Evolutionary conservation across 2,797 vertebrate species (phyloP), one percentile per base, ranked within the genome.

Genomic region (Salarias fasciatus): DNA sequence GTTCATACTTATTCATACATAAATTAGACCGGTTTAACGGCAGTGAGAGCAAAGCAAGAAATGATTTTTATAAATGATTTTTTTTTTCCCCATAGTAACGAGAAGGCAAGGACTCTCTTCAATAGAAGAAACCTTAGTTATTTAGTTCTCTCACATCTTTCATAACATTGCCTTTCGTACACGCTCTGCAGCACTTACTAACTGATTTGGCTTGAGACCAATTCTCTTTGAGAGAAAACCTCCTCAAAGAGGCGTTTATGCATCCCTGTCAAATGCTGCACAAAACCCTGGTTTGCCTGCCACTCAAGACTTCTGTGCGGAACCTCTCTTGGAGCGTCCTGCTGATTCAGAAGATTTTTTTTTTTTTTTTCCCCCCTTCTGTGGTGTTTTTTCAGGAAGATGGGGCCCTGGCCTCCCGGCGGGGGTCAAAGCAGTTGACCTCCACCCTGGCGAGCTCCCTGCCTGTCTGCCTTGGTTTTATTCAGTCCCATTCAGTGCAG

Each of bases 371-470:
- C n/a, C n/a, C n/a, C n/a, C n/a, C 9, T 30, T 44, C 36, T 11
- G 15, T 12, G 11, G 24, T 31, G 12, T 69, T 74, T 53, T 55
- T 54, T n/a, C 65, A 69, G 77, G 66, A 75, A 82, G 79, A 85
- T 37, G 50, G 64, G 79, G 72, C 43, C 49, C 10, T 6, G 55
- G 83, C 65, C 72, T 75, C 85, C 82, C 28, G 5, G 64, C 59
- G 69, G 60, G 71, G 75, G 82, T 84, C 85, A 82, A 69, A 72
- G 43, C 63, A 40, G 64, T 84, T 88, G 86, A 88, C 83, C 87
- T 35, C 77, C 15, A 49, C 47, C 57, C 69, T 65, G 72, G 77
- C 59, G 30, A 72, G 76, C 80, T 72, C 52, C 69, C 75, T 72
- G 72, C 68, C 75, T 75, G 71, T 65, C 46, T 41, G 71, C 50